Evolutionary conservation across 1,140 invertebrate species (phyloP).

Genomic region (Drosophila littoralis): DNA sequence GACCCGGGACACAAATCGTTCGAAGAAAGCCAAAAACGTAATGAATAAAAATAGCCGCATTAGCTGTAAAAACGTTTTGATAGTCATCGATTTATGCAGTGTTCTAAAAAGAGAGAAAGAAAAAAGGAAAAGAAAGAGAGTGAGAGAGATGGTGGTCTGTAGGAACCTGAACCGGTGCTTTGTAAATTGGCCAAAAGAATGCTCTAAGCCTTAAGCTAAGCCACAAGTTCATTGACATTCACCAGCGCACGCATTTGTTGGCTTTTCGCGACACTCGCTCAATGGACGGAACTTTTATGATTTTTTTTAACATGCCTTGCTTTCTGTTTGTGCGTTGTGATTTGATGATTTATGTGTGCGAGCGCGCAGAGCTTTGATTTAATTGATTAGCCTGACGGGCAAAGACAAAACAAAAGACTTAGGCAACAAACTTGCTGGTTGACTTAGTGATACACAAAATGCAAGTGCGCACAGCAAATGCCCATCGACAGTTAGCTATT

Average conservation of each 20-base stretch:
- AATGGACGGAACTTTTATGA: constrained; percentile 23
- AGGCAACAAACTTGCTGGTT: constrained; percentile 51
- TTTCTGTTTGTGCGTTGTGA: constrained; percentile 62
- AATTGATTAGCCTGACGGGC: constrained; percentile 60
- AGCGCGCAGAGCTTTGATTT: constrained; percentile 39
- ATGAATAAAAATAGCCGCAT: constrained; percentile 83
- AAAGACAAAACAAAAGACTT: constrained; percentile 55
- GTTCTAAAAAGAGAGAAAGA: constrained; percentile 14
- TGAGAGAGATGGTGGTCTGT: constrained; percentile 24
- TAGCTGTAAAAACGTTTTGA: constrained; percentile 80
- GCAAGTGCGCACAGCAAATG: constrained; percentile 31
- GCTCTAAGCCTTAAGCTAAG: constrained; percentile 65
- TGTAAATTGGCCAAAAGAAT: constrained; percentile 79
- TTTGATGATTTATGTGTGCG: constrained; percentile 57
- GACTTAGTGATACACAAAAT: constrained; percentile 39
- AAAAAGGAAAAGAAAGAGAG: constrained; percentile 15
- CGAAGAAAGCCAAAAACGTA: constrained; percentile 76
- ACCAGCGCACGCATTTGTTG: constrained; percentile 38
- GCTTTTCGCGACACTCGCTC: constrained; percentile 61
- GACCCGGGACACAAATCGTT: constrained; percentile 48
- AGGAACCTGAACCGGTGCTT: constrained; percentile 38
- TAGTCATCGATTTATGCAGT: constrained; percentile 76
- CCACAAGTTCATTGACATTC: constrained; percentile 70
- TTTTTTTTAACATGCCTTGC: constrained; percentile 34
- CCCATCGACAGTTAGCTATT: constrained; percentile 64